Conservation (phyloP, 2,113 vertebrate genomes). For the Carollia perspicillata region DNA sequence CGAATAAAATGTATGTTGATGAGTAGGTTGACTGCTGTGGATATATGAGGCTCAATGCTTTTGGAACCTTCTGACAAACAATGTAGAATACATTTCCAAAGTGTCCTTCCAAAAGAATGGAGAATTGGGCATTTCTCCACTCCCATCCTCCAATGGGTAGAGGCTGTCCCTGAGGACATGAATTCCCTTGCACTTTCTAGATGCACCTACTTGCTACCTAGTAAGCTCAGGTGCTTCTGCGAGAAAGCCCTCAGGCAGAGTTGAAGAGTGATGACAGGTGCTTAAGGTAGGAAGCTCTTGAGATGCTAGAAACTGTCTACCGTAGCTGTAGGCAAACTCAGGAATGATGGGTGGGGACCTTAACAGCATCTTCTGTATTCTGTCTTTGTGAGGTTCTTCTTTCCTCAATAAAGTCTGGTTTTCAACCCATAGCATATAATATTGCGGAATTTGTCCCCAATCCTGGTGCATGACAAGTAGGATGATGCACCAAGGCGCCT, state of each 20-base stretch:
- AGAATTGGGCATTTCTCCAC: background rate
- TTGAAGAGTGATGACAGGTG: background rate
- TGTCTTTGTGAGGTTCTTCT: background rate
- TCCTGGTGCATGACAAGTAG: background rate
- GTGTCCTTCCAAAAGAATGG: background rate
- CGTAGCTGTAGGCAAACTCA: background rate
- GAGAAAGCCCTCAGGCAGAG: background rate
- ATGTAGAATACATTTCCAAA: background rate
- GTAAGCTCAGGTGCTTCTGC: background rate
- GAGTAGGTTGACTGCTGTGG: background rate
- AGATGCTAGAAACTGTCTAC: background rate
- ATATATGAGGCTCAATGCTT: background rate
- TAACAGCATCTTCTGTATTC: background rate
- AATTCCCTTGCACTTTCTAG: background rate
- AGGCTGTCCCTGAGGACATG: background rate
- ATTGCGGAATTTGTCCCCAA: background rate
- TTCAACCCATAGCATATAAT: background rate
- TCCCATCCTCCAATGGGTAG: rapidly evolving
- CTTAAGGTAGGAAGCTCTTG: background rate
- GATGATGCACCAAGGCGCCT: background rate
- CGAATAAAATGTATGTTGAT: rapidly evolving
- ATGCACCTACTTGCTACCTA: background rate
- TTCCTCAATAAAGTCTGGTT: background rate
- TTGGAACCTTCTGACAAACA: background rate
- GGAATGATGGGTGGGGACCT: background rate